Base-by-base conservation (phyloP, 2,888 invertebrate species). In the Meganola albula region DNA sequence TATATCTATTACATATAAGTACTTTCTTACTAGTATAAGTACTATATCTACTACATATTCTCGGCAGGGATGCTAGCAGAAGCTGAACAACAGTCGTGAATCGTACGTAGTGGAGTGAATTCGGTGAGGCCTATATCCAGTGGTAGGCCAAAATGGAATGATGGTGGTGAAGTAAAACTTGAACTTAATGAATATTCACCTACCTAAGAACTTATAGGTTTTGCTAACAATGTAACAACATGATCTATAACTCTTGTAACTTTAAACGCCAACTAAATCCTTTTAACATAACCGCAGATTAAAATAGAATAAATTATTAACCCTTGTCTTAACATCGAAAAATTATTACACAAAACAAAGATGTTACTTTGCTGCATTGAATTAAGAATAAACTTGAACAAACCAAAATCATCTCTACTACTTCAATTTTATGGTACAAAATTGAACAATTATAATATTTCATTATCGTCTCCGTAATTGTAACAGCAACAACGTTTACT, bases 381-480 rank as follows among this genome's bases (percentile, higher is more conserved):
- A 76, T 70, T 61, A 57, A 46, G 48, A 58, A 60, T 58, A 44
- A 26, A 28, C 10, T 9, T 4, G 5, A 12, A 18, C 53, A 55
- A 27, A 23, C 27, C 7, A 71, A 58, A 51, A 33, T 48, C 14
- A 39, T 58, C 66, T 51, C 34, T 67, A 62, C 21, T 0, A 0
- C 1, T 3, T 1, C 18, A 7, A 0, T 0, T 0, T 6, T 46
- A 70, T 44, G 53, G 55, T 45, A 37, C 16, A 58, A 53, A 59
- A 44, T 54, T 24, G 25, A 34, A 32, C 34, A 32, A 9, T 2
- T 12, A 18, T 9, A 39, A 13, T 34, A 37, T 60, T 74, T 72
- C 64, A 75, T 74, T 77, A 76, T 72, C 63, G 58, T 58, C 60
- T 71, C 64, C 70, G 74, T 82, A 80, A 82, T 82, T 79, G 74